These are phyloP conservation scores for Eupeodes luniger DNA, from an alignment of 2,888 invertebrate genomes.

Conservation along the genomic window DNA sequence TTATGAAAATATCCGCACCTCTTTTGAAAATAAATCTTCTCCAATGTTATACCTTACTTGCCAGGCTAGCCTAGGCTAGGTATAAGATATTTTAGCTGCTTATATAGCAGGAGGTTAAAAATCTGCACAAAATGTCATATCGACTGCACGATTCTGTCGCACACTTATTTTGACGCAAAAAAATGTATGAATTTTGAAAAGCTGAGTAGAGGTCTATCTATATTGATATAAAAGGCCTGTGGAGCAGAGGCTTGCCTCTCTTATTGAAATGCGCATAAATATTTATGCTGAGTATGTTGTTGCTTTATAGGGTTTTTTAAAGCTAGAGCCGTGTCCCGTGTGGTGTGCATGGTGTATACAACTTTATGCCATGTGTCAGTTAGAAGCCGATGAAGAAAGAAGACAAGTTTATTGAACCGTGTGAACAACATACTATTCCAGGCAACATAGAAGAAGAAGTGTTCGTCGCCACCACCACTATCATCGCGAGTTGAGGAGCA, in stretches of 20 bases:
- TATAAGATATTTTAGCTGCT: too few species aligned
- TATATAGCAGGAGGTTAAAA: background rate
- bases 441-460: slow-evolving; percentile 33
- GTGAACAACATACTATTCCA: slow-evolving; percentile 61
- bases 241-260: slow-evolving; percentile 62
- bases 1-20: slow-evolving; percentile 44
- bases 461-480: slow-evolving; percentile 12
- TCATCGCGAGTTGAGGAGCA: background rate
- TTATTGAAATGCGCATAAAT: slow-evolving; percentile 63
- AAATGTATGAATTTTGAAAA: slow-evolving; percentile 30
- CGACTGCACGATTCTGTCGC: slow-evolving; percentile 66
- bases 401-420: slow-evolving; percentile 75
- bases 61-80: too few species aligned
- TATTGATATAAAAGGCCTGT: slow-evolving; percentile 43
- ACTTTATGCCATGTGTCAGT: slow-evolving; percentile 63
- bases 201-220: background rate
- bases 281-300: slow-evolving; percentile 57
- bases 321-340: slow-evolving; percentile 2
- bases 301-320: slow-evolving; percentile 25
- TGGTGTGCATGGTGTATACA: slow-evolving; percentile 17
- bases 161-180: slow-evolving; percentile 45
- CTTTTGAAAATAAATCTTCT: background rate
- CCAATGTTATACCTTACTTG: too few species aligned
- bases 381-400: slow-evolving; percentile 60
- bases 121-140: slow-evolving; percentile 56